A percentile compares a stretch with the other conserved stretches of the same genome.
These are phyloP conservation scores for Drosophila diplacantha DNA, from an alignment of 2,888 invertebrate genomes.

Conservation along the genomic window DNA sequence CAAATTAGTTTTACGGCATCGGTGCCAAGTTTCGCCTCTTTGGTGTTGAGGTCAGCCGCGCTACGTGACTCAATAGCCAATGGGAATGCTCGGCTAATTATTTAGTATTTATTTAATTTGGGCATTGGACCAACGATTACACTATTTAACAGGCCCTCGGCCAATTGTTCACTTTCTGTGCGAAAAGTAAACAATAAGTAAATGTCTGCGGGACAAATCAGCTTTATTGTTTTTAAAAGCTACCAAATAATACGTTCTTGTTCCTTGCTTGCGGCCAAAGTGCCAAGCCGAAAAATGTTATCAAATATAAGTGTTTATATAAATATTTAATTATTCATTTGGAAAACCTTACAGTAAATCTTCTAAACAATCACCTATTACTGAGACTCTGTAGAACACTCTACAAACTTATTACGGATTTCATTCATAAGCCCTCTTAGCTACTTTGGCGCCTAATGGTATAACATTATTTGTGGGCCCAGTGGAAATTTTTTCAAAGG, in stretches of 20 bases:
- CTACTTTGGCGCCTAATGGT: not conserved
- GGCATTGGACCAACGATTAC: conserved; percentile 8
- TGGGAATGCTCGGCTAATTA: conserved; percentile 27
- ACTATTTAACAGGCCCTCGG: conserved; percentile 6
- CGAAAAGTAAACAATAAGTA: conserved; percentile 4
- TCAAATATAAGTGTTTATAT: not conserved
- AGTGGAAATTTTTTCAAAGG: not conserved
- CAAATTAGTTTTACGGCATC: conserved; percentile 68
- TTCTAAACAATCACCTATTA: not conserved
- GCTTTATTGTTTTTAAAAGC: not conserved
- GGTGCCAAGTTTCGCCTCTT: conserved; percentile 23
- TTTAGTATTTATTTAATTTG: conserved; percentile 33
- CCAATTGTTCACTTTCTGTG: not conserved
- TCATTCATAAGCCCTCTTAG: not conserved
- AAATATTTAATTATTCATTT: not conserved
- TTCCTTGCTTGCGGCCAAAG: not conserved
- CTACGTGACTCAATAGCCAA: conserved; percentile 41
- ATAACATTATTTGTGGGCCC: not conserved
- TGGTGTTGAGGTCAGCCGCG: conserved; percentile 24
- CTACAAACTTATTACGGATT: not conserved
- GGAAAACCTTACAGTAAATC: not conserved
- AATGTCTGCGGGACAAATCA: not conserved
- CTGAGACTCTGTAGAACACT: not conserved
- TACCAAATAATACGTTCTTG: not conserved
- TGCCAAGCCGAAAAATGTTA: not conserved